Evolutionary conservation across 2,797 vertebrate genomes (phyloP).

Genomic region (Hemibagrus guttatus): DNA sequence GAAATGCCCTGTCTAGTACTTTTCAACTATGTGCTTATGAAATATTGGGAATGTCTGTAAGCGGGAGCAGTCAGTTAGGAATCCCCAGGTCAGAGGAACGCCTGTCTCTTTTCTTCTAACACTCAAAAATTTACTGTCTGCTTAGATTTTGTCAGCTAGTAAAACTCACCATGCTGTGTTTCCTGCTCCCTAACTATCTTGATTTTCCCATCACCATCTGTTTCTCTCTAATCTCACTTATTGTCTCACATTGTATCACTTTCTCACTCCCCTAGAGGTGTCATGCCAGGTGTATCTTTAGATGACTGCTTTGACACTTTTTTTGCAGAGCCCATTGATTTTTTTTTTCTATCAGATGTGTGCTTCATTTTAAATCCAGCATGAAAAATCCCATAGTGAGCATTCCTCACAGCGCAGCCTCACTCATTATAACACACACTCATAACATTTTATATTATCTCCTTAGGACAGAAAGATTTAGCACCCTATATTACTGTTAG

Average conservation of each 20-base stretch:
- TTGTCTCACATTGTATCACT: conserved; percentile 25
- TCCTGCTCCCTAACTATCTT: conserved; percentile 27
- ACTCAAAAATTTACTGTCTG: conserved; percentile 29
- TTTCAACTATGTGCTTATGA: neutral
- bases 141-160: conserved; percentile 42
- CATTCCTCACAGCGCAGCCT: neutral
- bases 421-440: neutral
- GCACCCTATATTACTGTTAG: neutral
- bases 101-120: conserved; percentile 24
- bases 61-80: conserved; percentile 1
- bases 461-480: neutral
- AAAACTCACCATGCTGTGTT: conserved; percentile 24
- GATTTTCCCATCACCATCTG: neutral
- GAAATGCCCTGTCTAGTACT: neutral
- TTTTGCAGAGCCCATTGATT: neutral
- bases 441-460: conserved; percentile 3
- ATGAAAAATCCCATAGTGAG: neutral
- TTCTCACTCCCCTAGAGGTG: conserved; percentile 40
- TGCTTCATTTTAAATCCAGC: neutral
- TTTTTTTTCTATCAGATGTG: neutral
- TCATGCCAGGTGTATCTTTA: conserved; percentile 45
- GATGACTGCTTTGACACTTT: conserved; percentile 22
- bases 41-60: conserved; percentile 1
- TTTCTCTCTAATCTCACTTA: conserved; percentile 36
- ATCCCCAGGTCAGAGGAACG: neutral